Conservation (phyloP, 2,113 vertebrate species). For the Pipra filicauda region DNA sequence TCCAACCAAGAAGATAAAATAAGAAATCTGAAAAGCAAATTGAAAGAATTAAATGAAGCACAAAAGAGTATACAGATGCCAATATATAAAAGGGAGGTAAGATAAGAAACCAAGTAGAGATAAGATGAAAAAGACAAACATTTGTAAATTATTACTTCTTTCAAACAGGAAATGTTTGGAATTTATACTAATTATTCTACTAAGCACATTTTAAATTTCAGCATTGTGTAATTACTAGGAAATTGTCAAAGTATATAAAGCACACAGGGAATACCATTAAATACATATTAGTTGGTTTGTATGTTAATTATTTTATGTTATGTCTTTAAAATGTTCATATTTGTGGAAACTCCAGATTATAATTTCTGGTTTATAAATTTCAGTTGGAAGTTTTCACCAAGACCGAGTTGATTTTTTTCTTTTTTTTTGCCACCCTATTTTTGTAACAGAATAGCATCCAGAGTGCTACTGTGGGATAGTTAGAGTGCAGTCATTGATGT, state of each 20-base stretch:
- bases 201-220: neutral
- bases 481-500: neutral
- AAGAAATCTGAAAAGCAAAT: constrained; percentile 59
- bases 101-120: neutral
- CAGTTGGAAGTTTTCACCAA: neutral
- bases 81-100: constrained; percentile 53
- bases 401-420: neutral
- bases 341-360: neutral
- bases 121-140: neutral
- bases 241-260: neutral
- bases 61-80: constrained; percentile 17
- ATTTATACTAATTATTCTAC: neutral
- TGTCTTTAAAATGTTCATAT: neutral
- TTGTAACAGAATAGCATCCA: neutral
- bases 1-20: constrained; percentile 67
- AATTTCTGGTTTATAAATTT: neutral
- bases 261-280: neutral
- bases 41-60: constrained; percentile 60
- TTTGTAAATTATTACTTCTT: neutral
- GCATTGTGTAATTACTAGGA: neutral
- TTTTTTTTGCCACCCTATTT: neutral
- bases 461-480: neutral
- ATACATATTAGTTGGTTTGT: neutral
- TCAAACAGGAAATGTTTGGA: neutral
- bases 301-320: neutral